These are phyloP conservation scores for Ochotona curzoniae DNA, from an alignment of 2,113 vertebrate species.

Conservation along the genomic window DNA sequence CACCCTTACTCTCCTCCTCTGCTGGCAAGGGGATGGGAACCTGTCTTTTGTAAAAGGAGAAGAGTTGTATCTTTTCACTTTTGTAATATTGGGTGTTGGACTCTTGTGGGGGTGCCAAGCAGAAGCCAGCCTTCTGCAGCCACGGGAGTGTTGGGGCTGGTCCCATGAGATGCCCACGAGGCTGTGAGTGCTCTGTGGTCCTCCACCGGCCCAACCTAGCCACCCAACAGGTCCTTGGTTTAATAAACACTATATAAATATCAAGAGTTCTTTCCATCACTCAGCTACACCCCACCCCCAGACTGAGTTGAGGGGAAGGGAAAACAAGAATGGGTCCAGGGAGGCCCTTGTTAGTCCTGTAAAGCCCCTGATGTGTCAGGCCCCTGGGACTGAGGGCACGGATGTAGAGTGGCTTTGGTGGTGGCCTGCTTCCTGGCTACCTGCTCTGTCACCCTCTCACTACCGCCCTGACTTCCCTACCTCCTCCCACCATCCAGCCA, in stretches of 20 bases:
- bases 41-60: slow-evolving; percentile 52
- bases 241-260: slow-evolving; percentile 61
- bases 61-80: slow-evolving; percentile 65
- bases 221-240: neutral
- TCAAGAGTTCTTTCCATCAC: slow-evolving; percentile 21
- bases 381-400: neutral
- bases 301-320: neutral
- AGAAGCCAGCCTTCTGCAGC: neutral
- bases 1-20: neutral
- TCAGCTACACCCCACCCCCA: neutral
- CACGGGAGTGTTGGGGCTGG: neutral
- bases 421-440: accelerated
- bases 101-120: neutral
- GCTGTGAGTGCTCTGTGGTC: neutral
- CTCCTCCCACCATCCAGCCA: neutral
- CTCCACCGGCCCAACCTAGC: neutral
- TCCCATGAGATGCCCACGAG: neutral
- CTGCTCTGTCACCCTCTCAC: neutral
- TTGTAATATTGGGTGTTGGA: slow-evolving; percentile 58
- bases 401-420: neutral
- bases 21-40: slow-evolving; percentile 71
- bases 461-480: neutral
- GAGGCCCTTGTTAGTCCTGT: neutral
- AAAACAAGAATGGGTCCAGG: neutral
- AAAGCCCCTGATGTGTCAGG: neutral